Evolutionary conservation across 2,888 invertebrate genomes (phyloP).

Genomic region (Zele albiditarsus): DNA sequence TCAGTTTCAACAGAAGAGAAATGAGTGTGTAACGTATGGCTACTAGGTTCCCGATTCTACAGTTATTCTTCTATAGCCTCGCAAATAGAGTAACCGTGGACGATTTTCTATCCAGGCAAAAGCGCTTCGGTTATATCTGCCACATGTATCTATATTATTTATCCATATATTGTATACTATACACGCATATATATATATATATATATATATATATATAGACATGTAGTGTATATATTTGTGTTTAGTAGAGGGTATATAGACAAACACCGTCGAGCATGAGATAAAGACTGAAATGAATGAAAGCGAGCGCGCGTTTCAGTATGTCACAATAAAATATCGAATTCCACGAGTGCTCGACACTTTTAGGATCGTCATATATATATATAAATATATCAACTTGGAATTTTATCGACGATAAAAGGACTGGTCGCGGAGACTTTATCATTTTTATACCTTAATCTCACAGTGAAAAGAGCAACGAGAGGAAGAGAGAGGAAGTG

Average conservation of each 20-base stretch:
- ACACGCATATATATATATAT: conserved; percentile 13
- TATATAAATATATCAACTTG: conserved; percentile 46
- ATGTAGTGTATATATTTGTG: not conserved
- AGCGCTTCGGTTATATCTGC: conserved; percentile 33
- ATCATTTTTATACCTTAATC: conserved; percentile 55
- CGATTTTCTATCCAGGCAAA: conserved; percentile 41
- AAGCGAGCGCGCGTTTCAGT: conserved; percentile 28
- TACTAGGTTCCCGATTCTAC: conserved; percentile 10
- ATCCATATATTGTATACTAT: conserved; percentile 44
- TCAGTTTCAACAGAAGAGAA: not conserved
- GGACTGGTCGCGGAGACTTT: conserved; percentile 51
- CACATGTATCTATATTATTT: conserved; percentile 14
- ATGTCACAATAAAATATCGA: conserved; percentile 52
- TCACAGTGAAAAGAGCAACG: conserved; percentile 39
- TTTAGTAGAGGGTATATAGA: not conserved
- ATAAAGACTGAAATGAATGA: conserved; percentile 10
- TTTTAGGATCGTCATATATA: conserved; percentile 34
- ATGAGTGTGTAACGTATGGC: conserved; percentile 44
- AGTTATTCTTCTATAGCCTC: conserved; percentile 28
- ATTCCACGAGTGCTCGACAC: conserved; percentile 48
- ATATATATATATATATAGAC: not conserved
- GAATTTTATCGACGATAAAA: conserved; percentile 57
- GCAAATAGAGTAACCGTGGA: conserved; percentile 40
- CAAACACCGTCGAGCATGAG: not conserved
- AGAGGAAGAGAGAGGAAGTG: conserved; percentile 26